phyloP scores from a whole-genome alignment of 2,888 invertebrate species.

The Pilophorus perplexus region DNA sequence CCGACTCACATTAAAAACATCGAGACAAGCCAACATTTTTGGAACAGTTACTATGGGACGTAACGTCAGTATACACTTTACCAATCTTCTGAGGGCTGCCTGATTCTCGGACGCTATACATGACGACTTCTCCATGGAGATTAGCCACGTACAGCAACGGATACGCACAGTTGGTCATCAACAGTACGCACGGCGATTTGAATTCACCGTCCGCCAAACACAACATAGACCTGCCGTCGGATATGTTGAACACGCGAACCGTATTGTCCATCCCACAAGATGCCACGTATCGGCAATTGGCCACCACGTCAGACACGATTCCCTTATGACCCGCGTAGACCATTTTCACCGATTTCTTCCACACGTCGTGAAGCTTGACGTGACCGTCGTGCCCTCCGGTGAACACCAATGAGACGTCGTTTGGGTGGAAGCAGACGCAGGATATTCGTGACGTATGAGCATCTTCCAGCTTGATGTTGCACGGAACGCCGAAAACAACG shows the following conservation, averaged over 20 bases:
- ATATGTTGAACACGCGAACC: constrained; percentile 1
- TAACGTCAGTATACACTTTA: too few relatives aligned
- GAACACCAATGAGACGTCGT: constrained; percentile 2
- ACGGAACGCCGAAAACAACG: background rate
- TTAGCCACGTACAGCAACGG: constrained; percentile 5
- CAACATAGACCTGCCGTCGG: background rate
- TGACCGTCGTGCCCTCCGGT: constrained; percentile 20
- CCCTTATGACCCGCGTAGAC: background rate
- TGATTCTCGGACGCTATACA: background rate
- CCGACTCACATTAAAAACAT: too few relatives aligned
- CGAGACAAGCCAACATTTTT: too few relatives aligned
- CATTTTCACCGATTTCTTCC: background rate
- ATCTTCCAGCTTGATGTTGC: background rate
- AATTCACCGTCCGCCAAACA: background rate
- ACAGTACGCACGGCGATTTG: background rate
- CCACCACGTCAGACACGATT: background rate
- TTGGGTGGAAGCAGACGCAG: constrained; percentile 16
- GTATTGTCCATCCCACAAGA: constrained; percentile 15
- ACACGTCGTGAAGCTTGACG: constrained; percentile 12
- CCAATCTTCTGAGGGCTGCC: too few relatives aligned
- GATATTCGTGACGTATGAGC: constrained; percentile 2
- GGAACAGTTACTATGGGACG: too few relatives aligned
- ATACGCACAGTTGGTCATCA: background rate
- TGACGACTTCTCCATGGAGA: background rate
- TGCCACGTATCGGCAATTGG: constrained; percentile 14